Evolutionary conservation across 2,888 invertebrate genomes (phyloP), one percentile per base, ranked within the genome.

Genomic region (Drosophila rubida): DNA sequence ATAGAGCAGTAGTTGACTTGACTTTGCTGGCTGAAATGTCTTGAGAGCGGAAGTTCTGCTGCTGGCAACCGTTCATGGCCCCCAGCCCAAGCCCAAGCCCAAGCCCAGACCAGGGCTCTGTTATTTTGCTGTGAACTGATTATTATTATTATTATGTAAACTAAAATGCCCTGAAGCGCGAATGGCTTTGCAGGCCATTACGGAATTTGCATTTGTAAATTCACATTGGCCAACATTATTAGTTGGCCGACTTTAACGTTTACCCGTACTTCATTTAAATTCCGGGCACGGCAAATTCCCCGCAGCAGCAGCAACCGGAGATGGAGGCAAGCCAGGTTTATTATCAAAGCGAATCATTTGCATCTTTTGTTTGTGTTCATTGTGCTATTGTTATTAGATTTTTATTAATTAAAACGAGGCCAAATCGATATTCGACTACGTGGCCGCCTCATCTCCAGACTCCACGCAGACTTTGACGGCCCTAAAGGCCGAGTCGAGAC

Each of bases 151-250:
- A 81, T 82, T 74, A 63, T 76, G 81, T 70, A 68, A 83, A 74
- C 79, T 68, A 61, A 83, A 77, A 77, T 72, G 72, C 53, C 68
- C 59, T 16, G 53, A 45, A 75, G 75, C 61, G 45, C 46, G 9
- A 59, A 42, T 41, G 61, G 73, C 75, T 75, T 75, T 67, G 50
- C 25, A 41, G 39, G 58, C 71, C 62, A 64, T 80, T 70, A 79
- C 41, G 39, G 63, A 81, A 86, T 87, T 87, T 87, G 76, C 82
- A 84, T 87, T 84, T 82, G 49, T 81, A 84, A 78, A 84, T 84
- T 71, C 61, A 60, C 68, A 74, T 74, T 74, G 66, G 63, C 79
- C 65, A 69, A 78, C 68, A 69, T 81, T 78, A 76, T 84, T 78
- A 70, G 81, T 76, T 75, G 35, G 46, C 60, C 61, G 63, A 76